These are phyloP conservation scores for Tridacna gigas DNA, from an alignment of 2,888 invertebrate species.

Conservation along the genomic window DNA sequence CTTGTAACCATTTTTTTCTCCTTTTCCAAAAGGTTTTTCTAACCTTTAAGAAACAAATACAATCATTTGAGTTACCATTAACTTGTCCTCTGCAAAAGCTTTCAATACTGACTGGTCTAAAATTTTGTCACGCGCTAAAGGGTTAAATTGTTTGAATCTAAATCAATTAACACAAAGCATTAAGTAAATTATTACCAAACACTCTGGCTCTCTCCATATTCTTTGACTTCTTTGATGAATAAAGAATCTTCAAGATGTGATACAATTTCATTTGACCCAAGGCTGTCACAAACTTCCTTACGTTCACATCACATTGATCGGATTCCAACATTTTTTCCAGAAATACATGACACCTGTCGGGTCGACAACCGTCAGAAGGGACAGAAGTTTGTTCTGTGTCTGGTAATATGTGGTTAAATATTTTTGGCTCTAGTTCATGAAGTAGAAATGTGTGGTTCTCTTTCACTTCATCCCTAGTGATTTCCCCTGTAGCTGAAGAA, in stretches of 20 bases:
- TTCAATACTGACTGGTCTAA: no score
- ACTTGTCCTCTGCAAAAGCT: no score
- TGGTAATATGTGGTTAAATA: conserved; percentile 1
- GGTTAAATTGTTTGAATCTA: no score
- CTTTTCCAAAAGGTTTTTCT: no score
- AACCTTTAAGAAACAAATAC: no score
- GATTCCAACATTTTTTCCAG: neutral
- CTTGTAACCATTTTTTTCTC: no score
- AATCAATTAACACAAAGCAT: no score
- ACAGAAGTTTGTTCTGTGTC: neutral
- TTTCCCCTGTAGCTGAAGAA: neutral
- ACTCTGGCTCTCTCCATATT: conserved; percentile 4
- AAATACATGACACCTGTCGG: neutral
- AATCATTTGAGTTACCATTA: no score
- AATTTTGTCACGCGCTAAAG: no score
- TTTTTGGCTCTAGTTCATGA: neutral
- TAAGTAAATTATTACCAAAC: neutral
- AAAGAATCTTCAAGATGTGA: neutral
- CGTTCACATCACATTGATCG: neutral
- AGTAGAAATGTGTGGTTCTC: conserved; percentile 2
- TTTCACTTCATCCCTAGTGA: neutral
- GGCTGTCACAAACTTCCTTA: neutral
- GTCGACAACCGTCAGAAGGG: neutral
- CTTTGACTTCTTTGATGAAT: neutral
- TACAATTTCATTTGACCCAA: neutral